These are phyloP conservation scores for Epinephelus cyanopodus DNA, from an alignment of 2,113 vertebrate genomes.

Conservation along the genomic window DNA sequence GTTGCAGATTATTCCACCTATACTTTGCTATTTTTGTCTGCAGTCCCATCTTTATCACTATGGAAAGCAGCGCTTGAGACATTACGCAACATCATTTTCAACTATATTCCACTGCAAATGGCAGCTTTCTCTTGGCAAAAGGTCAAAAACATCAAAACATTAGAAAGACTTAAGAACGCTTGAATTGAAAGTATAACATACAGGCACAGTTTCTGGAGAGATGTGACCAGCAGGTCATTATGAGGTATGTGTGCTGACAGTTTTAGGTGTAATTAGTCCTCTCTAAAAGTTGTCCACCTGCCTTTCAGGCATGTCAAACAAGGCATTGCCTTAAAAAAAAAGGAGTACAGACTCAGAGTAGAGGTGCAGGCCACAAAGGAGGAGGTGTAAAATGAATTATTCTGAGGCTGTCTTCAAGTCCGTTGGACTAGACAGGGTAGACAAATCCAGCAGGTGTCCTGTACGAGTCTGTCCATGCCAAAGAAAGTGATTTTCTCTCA, in stretches of 20 bases:
- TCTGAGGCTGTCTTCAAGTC: conserved; percentile 56
- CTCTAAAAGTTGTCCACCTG: conserved; percentile 41
- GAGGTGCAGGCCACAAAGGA: conserved; percentile 30
- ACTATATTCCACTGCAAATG: conserved; percentile 61
- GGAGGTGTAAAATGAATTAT: conserved; percentile 69
- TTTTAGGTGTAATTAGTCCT: conserved; percentile 36
- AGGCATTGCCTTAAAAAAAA: conserved; percentile 51
- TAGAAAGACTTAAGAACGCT: conserved; percentile 36
- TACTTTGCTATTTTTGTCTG: conserved; percentile 67
- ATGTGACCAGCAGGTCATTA: neutral
- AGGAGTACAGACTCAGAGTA: conserved; percentile 36
- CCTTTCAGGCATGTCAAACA: conserved; percentile 52
- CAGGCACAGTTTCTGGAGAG: neutral
- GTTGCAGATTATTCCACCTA: conserved; percentile 75
- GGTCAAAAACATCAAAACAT: neutral
- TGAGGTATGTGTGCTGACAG: conserved; percentile 35
- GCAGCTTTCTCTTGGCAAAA: conserved; percentile 6
- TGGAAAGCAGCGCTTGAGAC: conserved; percentile 59
- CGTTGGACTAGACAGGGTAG: conserved; percentile 45
- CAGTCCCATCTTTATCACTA: conserved; percentile 59
- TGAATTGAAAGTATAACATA: neutral
- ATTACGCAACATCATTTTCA: conserved; percentile 63
- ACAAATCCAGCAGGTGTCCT: conserved; percentile 66
- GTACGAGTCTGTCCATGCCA: conserved; percentile 44
- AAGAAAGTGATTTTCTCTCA: conserved; percentile 58